Base-by-base conservation (phyloP, 2,888 invertebrate genomes). In the Iphiclides podalirius region DNA sequence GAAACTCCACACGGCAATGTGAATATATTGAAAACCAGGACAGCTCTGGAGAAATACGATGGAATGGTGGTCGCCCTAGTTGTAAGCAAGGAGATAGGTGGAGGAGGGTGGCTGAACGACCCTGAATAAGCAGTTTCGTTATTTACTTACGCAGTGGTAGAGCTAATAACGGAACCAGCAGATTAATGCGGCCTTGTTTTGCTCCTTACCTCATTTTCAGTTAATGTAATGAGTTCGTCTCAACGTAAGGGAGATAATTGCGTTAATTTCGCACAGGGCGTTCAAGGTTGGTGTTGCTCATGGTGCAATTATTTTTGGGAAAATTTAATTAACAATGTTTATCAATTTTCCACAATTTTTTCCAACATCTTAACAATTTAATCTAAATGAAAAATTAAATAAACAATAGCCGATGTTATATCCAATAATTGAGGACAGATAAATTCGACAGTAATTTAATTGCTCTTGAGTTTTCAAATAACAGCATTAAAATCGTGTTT, bases 401-500 rank as follows among this genome's bases (percentile, higher is more conserved):
- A n/a, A n/a, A n/a, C n/a, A n/a, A n/a, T n/a, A n/a, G n/a, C n/a
- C n/a, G n/a, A n/a, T n/a, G n/a, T n/a, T n/a, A n/a, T n/a, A n/a
- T n/a, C n/a, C n/a, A n/a, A n/a, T n/a, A n/a, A n/a, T n/a, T n/a
- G n/a, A n/a, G 9, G 28, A 1, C 4, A 16, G 12, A 3, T 11
- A 31, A 28, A n/a, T 6, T n/a, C 9, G 2, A 28, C 38, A 20
- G 9, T 47, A 40, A 26, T 14, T 12, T 49, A 31, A 38, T 38
- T 33, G 46, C 57, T 55, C 53, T 55, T 53, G 53, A 52, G 53
- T 39, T 52, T 52, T 38, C 51, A 56, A 60, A 57, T 60, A 57
- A 67, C 61, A 66, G 63, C 69, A 73, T 77, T 66, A 70, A 79
- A 72, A 70, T 69, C 71, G 70, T 75, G 72, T 79, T 78, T 73